Evolutionary conservation across 2,888 invertebrate genomes (phyloP), one percentile per base, ranked within the genome.

Genomic region (Ormyrus labotus): DNA sequence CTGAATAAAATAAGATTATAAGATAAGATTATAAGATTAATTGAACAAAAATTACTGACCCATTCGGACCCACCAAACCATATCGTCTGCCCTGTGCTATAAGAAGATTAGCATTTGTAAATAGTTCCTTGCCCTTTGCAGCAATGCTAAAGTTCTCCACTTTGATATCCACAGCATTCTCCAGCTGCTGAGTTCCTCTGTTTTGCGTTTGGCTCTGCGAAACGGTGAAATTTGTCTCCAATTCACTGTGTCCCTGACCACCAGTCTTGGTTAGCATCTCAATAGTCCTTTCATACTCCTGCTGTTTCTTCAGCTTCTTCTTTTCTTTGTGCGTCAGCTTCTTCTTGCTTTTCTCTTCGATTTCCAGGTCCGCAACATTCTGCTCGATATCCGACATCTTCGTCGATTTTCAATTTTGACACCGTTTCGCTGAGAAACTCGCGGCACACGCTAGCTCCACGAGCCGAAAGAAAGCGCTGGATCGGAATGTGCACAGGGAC

Each of bases 61-160:
- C 99, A 91, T 99, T 99, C 0, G 99, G 99, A 47, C 99, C 99
- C 2, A 99, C 99, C 6, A 99, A 92, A 87, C 99, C 99, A 91
- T 99, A 99, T 86, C 98, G 94, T 65, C 99, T 94, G 0, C 98
- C 98, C 87, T 96, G 94, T 0, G 99, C 98, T 85, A 99, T 98
- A 71, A 97, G 92, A 53, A 99, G 92, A 90, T 95, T 97, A 0
- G 99, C 99, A 91, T 99, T 99, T 53, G 98, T 96, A 91, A 99
- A 99, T 65, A 99, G 92, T 89, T 99, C 98, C 87, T 99, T 98
- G 77, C 99, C 99, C 91, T 98, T 96, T 0, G 99, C 99, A 34
- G 97, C 95, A 85, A 99, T 99, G 80, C 98, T 98, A 90, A 99
- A 99, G 91, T 98, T 98, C 88, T 99, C 99, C 13, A 98, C 96